A percentile compares a stretch with the other conserved stretches of the same genome.
phyloP scores from a whole-genome alignment of 2,888 invertebrate species.

The Busseola fusca region DNA sequence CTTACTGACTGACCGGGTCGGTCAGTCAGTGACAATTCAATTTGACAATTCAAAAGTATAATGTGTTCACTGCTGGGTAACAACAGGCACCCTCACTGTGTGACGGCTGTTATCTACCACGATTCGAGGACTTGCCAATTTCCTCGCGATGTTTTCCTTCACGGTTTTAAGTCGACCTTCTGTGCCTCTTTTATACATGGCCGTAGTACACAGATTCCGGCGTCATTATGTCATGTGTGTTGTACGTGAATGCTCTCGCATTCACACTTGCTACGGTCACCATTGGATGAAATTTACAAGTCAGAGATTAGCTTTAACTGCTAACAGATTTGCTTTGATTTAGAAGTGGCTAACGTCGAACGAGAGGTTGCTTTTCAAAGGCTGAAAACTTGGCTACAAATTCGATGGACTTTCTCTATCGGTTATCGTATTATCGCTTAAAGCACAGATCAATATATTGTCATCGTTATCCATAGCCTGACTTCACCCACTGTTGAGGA shows the following conservation, averaged over 20 bases:
- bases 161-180: background rate
- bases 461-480: background rate
- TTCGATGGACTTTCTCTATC: background rate
- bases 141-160: background rate
- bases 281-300: slow-evolving; percentile 41
- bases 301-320: slow-evolving; percentile 26
- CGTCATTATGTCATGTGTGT: slow-evolving; percentile 43
- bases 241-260: slow-evolving; percentile 18
- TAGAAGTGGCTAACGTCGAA: background rate
- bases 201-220: slow-evolving; percentile 36
- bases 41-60: no score
- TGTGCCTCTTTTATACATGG: background rate
- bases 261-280: slow-evolving; percentile 43
- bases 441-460: no score
- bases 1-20: no score
- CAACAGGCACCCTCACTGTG: no score
- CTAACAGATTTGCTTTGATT: slow-evolving; percentile 15
- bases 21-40: no score
- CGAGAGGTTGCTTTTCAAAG: background rate
- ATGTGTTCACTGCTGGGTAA: no score
- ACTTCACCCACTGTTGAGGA: background rate
- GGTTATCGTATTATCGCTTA: background rate
- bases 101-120: no score
- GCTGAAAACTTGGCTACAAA: background rate
- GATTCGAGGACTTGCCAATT: background rate